These are phyloP conservation scores for Psettodes erumei DNA, from an alignment of 2,113 vertebrate genomes.

Conservation along the genomic window DNA sequence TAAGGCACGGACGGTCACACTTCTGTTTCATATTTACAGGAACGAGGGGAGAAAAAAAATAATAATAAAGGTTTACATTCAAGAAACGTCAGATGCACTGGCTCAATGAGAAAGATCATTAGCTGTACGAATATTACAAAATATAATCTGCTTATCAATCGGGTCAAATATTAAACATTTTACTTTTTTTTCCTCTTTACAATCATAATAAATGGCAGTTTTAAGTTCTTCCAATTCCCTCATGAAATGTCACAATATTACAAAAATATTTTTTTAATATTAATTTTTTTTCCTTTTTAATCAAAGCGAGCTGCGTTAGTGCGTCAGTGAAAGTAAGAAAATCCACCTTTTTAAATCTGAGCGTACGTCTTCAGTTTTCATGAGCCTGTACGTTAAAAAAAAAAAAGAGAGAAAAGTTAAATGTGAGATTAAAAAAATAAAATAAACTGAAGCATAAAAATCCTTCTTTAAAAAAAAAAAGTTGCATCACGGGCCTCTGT, in stretches of 20 bases:
- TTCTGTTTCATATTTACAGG: constrained; percentile 86
- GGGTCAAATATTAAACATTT: constrained; percentile 42
- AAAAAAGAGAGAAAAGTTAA: too few relatives aligned
- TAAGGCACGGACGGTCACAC: constrained; percentile 71
- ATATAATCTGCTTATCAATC: constrained; percentile 45
- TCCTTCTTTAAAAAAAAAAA: neutral
- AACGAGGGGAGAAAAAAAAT: constrained; percentile 65
- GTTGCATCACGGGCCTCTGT: constrained; percentile 15
- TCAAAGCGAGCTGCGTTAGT: constrained; percentile 22
- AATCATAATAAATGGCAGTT: constrained; percentile 37
- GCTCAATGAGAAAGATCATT: constrained; percentile 68
- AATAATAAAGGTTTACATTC: constrained; percentile 84
- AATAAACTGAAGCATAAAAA: neutral
- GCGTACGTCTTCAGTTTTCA: constrained; percentile 24
- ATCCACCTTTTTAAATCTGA: constrained; percentile 30
- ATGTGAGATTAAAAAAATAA: neutral
- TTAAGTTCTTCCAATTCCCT: constrained; percentile 38
- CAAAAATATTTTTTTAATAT: constrained; percentile 29
- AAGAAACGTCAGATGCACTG: constrained; percentile 78
- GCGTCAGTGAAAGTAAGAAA: constrained; percentile 32
- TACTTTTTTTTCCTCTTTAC: constrained; percentile 17
- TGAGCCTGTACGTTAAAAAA: too few relatives aligned
- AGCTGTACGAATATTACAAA: constrained; percentile 47
- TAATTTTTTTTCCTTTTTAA: constrained; percentile 4
- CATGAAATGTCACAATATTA: constrained; percentile 16